Evolutionary conservation across 2,888 invertebrate genomes (phyloP).

Genomic region (Dryadula phaetusa): DNA sequence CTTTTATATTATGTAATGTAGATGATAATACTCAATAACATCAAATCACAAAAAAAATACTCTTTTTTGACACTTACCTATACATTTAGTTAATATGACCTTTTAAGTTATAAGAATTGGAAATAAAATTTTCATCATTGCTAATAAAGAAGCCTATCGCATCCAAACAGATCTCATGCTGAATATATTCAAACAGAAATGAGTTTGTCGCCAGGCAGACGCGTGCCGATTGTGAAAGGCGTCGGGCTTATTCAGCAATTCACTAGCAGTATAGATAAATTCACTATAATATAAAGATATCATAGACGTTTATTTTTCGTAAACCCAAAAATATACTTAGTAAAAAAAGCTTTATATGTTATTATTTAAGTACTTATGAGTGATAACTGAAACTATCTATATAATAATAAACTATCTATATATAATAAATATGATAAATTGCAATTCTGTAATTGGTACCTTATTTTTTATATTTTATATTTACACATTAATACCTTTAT

Average conservation of each 20-base stretch:
- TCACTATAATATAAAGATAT: conserved; percentile 10
- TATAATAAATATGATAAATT: no score
- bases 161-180: conserved; percentile 11
- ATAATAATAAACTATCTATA: no score
- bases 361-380: not conserved
- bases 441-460: no score
- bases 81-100: no score
- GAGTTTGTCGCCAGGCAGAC: conserved; percentile 73
- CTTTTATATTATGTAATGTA: no score
- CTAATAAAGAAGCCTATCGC: conserved; percentile 21
- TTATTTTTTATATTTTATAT: not conserved
- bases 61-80: no score
- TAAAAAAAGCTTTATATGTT: not conserved
- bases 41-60: no score
- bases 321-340: not conserved
- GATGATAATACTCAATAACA: no score
- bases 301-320: conserved; percentile 4
- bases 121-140: not conserved
- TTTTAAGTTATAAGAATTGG: not conserved
- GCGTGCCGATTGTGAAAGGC: conserved; percentile 40
- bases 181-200: conserved; percentile 64
- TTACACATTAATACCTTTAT: not conserved
- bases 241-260: conserved; percentile 26
- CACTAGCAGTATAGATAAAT: conserved; percentile 11
- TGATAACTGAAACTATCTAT: no score